Percentiles rank a stretch among this genome's conserved stretches.
These are phyloP conservation scores for Myotis daubentonii DNA, from an alignment of 2,797 vertebrate genomes.

Conservation along the genomic window DNA sequence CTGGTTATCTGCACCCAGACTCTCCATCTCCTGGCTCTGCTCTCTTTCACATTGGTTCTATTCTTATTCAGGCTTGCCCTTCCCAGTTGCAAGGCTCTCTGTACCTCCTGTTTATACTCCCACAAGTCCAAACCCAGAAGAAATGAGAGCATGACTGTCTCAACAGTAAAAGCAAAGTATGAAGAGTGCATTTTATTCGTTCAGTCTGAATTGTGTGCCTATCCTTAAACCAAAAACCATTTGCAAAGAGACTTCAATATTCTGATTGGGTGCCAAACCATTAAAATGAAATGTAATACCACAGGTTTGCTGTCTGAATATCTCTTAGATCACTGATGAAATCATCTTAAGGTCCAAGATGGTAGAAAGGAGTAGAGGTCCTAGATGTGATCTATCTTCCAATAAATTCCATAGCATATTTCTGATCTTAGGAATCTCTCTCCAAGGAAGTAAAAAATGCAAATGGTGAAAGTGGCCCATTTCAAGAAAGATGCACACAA, in stretches of 20 bases:
- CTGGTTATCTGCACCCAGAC: background rate
- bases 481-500: background rate
- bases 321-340: background rate
- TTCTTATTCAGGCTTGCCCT: background rate
- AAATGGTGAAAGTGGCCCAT: background rate
- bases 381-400: background rate
- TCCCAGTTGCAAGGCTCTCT: background rate
- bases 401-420: background rate
- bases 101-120: background rate
- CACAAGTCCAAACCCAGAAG: background rate
- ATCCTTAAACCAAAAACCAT: background rate
- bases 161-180: background rate
- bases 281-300: background rate
- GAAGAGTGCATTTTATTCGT: background rate
- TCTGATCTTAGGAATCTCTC: background rate
- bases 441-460: background rate
- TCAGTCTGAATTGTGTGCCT: background rate
- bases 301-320: background rate
- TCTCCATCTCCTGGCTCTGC: background rate
- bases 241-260: background rate
- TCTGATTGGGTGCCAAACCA: background rate
- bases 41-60: background rate
- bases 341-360: background rate
- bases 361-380: background rate
- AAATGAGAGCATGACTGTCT: background rate